Percentiles rank a stretch among this genome's conserved stretches.
phyloP scores from a whole-genome alignment of 2,888 invertebrate species.

The Mythimna vitellina region DNA sequence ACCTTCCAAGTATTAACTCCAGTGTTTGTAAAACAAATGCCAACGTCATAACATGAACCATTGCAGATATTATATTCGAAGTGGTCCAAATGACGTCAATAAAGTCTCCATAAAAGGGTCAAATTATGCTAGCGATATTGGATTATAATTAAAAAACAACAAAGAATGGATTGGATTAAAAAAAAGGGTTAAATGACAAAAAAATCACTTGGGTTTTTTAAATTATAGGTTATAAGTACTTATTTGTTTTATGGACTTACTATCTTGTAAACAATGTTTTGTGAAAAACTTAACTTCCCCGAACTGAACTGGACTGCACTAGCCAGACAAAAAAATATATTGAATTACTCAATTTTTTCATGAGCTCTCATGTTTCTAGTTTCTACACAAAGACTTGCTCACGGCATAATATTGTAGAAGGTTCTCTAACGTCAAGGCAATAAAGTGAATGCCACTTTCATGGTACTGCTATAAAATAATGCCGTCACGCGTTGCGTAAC shows the following conservation, averaged over 20 bases:
- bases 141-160: no score
- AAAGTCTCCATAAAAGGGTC: neutral
- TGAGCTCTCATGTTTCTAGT: neutral
- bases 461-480: constrained; percentile 20
- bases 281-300: no score
- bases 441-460: constrained; percentile 30
- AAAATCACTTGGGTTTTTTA: no score
- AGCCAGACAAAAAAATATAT: neutral
- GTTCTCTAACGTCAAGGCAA: constrained; percentile 33
- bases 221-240: no score
- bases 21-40: constrained; percentile 43
- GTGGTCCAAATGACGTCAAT: constrained; percentile 32
- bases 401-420: constrained; percentile 8
- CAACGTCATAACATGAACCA: constrained; percentile 34
- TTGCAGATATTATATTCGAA: constrained; percentile 11
- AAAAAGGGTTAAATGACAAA: no score
- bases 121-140: no score
- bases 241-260: no score
- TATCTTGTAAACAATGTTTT: no score
- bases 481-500: constrained; percentile 33
- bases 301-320: no score
- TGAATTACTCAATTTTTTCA: neutral
- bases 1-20: constrained; percentile 37
- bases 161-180: no score
- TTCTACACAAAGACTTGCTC: neutral